Base-by-base conservation (phyloP, 1,140 invertebrate genomes). In the Drosophila subobscura region DNA sequence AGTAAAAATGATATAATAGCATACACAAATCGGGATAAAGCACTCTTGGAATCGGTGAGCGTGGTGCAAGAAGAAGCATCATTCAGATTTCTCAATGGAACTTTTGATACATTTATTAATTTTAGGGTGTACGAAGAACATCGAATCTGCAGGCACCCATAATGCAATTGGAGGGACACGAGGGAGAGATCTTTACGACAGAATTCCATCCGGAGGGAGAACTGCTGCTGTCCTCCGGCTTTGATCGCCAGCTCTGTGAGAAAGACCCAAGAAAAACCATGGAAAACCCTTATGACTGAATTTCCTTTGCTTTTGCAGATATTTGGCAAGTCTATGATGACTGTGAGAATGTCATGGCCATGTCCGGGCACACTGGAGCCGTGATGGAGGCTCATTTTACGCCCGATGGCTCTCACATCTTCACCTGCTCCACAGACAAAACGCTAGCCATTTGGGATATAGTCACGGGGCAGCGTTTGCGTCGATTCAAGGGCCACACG, bases 311-410 rank as follows among this genome's bases (percentile, higher is more conserved):
- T 42, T 54, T 93, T 94, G 57, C 90, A 99, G 97, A 96, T 91
- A 93, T 99, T 74, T 99, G 99, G 99, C 98, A 97, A 92, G 97
- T 98, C 2, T 99, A 98, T 92, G 98, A 97, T 4, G 98, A 99
- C 90, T 99, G 98, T 93, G 98, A 99, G 85, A 99, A 99, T 92
- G 95, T 99, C 71, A 97, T 96, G 74, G 94, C 96, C 6, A 94
- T 99, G 93, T 94, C 95, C 51, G 98, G 98, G 0, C 99, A 99
- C 92, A 97, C 96, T 14, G 99, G 99, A n/a, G 97, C 98, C 8
- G 94, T 99, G 4, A 96, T 98, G 94, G 98, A 99, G 92, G 92
- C 99, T 0, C 96, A 98, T 78, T 99, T 99, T 90, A 97, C 96
- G n/a, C 95, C 97, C 0, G 98, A 99, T 92, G 98, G 98, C 23